Base-by-base conservation (phyloP, 2,797 vertebrate species). In the Onychomys arenicola region DNA sequence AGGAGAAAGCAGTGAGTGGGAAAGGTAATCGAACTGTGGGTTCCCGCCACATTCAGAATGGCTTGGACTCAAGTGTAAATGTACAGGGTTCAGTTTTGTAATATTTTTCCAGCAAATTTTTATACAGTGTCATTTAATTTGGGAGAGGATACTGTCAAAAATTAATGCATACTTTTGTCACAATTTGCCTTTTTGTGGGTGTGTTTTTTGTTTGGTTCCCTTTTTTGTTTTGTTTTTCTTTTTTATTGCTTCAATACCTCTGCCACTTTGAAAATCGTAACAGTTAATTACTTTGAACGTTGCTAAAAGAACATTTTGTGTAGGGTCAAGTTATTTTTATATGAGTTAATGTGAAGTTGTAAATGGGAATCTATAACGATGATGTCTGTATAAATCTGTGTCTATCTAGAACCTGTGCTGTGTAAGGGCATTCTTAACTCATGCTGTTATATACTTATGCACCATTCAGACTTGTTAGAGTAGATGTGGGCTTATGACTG, bases 1-100 rank as follows among this genome's bases (percentile, higher is more conserved):
- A 99, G 98, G 99, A 99, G 97, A 99, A 99, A 98, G 98, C 99
- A 89, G 98, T 99, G 98, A 99, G 99, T 98, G 98, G 99, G 99
- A 99, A 99, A 99, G 99, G 99, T 99, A 99, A 99, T 99, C 99
- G 99, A 99, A 99, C 99, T 99, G 98, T 98, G 98, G 99, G 99
- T 98, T 99, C 99, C 98, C 99, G 99, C 98, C 99, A 99, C 97
- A 96, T 99, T 98, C 99, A 99, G 98, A 99, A 99, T 97, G 99
- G 99, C 98, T 99, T 99, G 99, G 99, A 99, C 99, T 99, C 99
- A 91, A 99, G 95, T 98, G 98, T 99, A 98, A 99, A 98, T 98
- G 98, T 99, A 97, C 99, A 99, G 98, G 98, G 99, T 98, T 99
- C 99, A 84, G 98, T 99, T 99, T 99, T 99, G 99, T 99, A 99